These are phyloP conservation scores for Spermophilus dauricus DNA, from an alignment of 2,113 vertebrate species.

Conservation along the genomic window DNA sequence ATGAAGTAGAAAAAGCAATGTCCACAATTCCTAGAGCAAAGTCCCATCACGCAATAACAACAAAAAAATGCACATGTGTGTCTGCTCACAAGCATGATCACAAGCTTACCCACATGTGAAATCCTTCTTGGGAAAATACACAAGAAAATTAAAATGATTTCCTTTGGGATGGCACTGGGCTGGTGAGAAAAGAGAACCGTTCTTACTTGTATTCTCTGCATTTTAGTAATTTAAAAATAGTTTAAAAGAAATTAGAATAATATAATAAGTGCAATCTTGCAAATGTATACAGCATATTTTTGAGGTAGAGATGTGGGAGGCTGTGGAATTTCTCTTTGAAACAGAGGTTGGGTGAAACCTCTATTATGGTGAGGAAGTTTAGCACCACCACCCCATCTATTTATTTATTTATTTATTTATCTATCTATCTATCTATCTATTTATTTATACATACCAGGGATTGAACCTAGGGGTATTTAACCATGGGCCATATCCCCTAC, in stretches of 20 bases:
- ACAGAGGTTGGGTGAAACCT: neutral
- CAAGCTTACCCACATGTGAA: neutral
- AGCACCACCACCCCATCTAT: too few relatives aligned
- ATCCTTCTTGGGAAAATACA: constrained; percentile 7
- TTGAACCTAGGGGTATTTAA: too few relatives aligned
- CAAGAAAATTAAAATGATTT: constrained; percentile 29
- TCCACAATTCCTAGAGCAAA: neutral
- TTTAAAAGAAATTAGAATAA: constrained; percentile 17
- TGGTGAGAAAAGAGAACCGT: neutral
- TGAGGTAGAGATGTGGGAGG: neutral
- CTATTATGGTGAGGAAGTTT: neutral
- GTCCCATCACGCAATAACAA: neutral
- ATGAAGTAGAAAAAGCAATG: neutral
- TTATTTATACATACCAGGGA: too few relatives aligned
- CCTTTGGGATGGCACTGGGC: neutral
- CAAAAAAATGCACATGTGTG: neutral
- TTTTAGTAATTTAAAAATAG: constrained; percentile 19
- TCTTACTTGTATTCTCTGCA: neutral
- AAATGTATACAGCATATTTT: neutral
- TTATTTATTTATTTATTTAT: too few relatives aligned
- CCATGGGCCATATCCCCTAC: too few relatives aligned
- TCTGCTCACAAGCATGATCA: neutral
- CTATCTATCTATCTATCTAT: too few relatives aligned
- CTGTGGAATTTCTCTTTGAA: neutral
- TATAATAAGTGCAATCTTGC: neutral